A percentile compares a stretch with the other conserved stretches of the same genome.
Conservation (phyloP, 2,888 invertebrate genomes). For the Coleophora deauratella region DNA sequence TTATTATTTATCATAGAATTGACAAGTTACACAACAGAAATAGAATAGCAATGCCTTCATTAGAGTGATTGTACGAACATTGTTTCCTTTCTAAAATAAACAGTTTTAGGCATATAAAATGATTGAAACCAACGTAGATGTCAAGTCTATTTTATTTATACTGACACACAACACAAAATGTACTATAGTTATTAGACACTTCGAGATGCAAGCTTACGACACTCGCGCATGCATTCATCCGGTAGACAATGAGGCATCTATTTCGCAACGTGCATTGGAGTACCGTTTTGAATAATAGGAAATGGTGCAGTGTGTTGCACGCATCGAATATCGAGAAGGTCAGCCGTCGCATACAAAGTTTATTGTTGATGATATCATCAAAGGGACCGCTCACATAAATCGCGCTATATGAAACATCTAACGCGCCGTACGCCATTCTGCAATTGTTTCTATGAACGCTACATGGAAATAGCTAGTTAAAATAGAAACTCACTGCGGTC, state of each 20-base stretch:
- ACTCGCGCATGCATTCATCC: slow-evolving; percentile 35
- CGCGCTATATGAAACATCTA: slow-evolving; percentile 70
- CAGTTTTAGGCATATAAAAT: slow-evolving; percentile 13
- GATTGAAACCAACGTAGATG: slow-evolving; percentile 20
- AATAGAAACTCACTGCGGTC: slow-evolving; percentile 28
- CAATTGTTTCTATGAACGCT: slow-evolving; percentile 75
- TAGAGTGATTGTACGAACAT: background rate
- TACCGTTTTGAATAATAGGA: slow-evolving; percentile 63
- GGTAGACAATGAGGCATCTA: slow-evolving; percentile 59
- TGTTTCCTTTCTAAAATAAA: slow-evolving; percentile 17
- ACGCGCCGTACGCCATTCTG: slow-evolving; percentile 68
- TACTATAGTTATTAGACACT: slow-evolving; percentile 2
- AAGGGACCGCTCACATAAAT: slow-evolving; percentile 71
- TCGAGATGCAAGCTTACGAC: slow-evolving; percentile 35
- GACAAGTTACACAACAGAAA: slow-evolving; percentile 4
- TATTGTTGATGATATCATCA: slow-evolving; percentile 67
- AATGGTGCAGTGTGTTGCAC: slow-evolving; percentile 62
- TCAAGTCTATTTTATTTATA: slow-evolving; percentile 9
- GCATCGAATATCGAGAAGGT: slow-evolving; percentile 63
- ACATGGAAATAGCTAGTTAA: slow-evolving; percentile 66
- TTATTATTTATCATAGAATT: too few species aligned
- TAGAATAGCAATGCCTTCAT: background rate
- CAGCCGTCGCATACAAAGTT: slow-evolving; percentile 66
- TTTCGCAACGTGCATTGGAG: slow-evolving; percentile 51
- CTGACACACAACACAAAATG: background rate